Conservation (phyloP, 2,113 vertebrate species). For the Coptodon rendalli region DNA sequence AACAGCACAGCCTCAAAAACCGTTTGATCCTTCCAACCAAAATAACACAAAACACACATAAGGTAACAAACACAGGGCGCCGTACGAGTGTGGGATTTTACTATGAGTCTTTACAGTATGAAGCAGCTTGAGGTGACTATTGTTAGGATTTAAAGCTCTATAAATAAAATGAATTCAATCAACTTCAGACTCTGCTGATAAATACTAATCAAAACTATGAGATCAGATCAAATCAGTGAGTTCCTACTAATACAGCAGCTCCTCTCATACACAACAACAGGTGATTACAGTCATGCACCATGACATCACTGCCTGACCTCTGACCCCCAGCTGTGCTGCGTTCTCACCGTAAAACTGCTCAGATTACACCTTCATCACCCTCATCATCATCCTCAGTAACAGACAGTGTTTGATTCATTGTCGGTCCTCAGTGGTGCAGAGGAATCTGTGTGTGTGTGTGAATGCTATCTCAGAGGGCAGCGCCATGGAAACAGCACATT, state of each 20-base stretch:
- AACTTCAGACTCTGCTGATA: background rate
- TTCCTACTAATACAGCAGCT: background rate
- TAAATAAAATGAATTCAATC: background rate
- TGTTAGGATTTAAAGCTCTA: background rate
- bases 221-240: background rate
- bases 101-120: background rate
- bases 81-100: background rate
- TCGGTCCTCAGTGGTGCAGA: background rate
- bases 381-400: background rate
- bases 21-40: fast-evolving
- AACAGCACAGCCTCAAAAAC: background rate
- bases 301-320: background rate
- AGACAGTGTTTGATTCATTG: background rate
- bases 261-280: background rate
- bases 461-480: background rate
- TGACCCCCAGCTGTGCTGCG: background rate
- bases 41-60: background rate
- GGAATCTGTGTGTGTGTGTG: background rate
- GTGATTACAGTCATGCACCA: background rate
- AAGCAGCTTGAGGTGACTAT: background rate
- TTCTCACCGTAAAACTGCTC: background rate
- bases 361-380: background rate
- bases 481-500: slow-evolving; percentile 17
- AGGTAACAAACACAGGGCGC: background rate
- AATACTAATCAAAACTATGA: background rate